Evolutionary conservation across 1,140 invertebrate genomes (phyloP).

Genomic region (Drosophila persimilis): DNA sequence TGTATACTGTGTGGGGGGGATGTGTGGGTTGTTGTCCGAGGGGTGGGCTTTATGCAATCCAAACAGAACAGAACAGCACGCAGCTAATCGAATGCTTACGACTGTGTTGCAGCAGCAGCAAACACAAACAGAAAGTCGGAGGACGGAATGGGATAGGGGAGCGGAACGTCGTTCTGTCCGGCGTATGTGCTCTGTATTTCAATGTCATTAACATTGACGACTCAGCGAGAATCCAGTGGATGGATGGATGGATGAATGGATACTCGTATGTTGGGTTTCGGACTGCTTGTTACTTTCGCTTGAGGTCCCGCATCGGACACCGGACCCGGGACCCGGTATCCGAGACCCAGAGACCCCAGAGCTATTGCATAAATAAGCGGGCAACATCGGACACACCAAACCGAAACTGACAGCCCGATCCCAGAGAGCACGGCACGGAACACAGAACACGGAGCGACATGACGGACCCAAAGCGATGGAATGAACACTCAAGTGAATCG

Average conservation of each 20-base stretch:
- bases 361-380: slow-evolving; percentile 65
- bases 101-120: slow-evolving; percentile 38
- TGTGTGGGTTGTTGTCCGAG: too few relatives aligned
- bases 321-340: background rate
- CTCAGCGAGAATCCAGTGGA: slow-evolving; percentile 60
- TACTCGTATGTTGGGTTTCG: background rate
- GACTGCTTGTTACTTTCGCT: slow-evolving; percentile 37
- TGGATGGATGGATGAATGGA: background rate
- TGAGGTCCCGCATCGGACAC: slow-evolving; percentile 1
- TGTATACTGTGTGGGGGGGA: background rate
- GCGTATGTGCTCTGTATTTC: slow-evolving; percentile 43
- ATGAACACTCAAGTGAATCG: slow-evolving; percentile 59
- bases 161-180: slow-evolving; percentile 17
- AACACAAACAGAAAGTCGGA: slow-evolving; percentile 40
- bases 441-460: slow-evolving; percentile 3
- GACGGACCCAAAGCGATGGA: slow-evolving; percentile 10
- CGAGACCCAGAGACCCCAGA: slow-evolving; percentile 1
- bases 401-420: slow-evolving; percentile 47
- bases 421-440: background rate
- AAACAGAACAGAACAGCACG: slow-evolving; percentile 9
- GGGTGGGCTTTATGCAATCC: slow-evolving; percentile 34
- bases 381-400: slow-evolving; percentile 48
- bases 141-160: background rate
- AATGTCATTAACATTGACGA: slow-evolving; percentile 71
- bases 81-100: slow-evolving; percentile 51